Conservation (phyloP, 2,888 invertebrate species). For the Melanotus villosus region DNA sequence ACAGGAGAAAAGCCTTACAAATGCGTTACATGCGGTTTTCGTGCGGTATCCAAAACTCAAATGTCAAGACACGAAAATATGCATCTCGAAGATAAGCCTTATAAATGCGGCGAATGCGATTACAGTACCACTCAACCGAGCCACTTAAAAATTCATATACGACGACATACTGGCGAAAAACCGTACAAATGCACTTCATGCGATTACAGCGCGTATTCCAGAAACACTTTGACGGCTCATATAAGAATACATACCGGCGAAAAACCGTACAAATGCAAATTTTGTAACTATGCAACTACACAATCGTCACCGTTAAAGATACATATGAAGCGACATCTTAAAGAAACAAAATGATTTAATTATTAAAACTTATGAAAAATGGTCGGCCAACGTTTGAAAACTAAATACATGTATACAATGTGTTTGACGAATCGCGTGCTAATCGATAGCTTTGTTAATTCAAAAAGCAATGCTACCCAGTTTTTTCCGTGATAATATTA, state of each 20-base stretch:
- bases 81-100: not conserved
- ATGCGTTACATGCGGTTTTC: not conserved
- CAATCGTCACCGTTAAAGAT: not conserved
- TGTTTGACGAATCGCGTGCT: no score
- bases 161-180: conserved; percentile 11
- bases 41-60: not conserved
- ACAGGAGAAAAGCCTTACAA: conserved; percentile 12
- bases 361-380: no score
- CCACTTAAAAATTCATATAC: conserved; percentile 5
- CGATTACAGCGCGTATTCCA: not conserved
- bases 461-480: no score
- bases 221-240: not conserved
- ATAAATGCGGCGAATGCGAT: conserved; percentile 18
- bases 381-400: no score
- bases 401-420: no score
- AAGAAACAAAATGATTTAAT: no score
- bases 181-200: conserved; percentile 17
- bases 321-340: not conserved
- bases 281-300: not conserved
- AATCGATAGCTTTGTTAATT: no score
- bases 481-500: no score
- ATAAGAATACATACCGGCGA: conserved; percentile 1
- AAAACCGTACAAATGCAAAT: conserved; percentile 12
- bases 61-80: not conserved
- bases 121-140: conserved; percentile 8